Conservation (phyloP, 2,888 invertebrate genomes). For the Drosophila greeni region DNA sequence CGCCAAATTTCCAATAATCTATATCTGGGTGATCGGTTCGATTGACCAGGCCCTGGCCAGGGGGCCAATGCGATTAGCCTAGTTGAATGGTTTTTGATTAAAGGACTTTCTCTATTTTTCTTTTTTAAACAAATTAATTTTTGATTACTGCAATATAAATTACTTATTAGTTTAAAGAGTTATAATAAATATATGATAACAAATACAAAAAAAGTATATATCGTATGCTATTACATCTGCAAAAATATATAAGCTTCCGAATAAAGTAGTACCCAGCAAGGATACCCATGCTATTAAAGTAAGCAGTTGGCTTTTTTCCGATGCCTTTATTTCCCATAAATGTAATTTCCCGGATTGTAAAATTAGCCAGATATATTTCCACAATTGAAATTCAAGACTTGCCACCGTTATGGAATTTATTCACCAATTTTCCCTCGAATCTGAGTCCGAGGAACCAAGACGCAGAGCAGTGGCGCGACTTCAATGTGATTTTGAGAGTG, state of each 20-base stretch:
- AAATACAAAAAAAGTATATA: neutral
- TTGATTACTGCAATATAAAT: neutral
- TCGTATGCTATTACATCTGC: too few species aligned
- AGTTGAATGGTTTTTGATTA: neutral
- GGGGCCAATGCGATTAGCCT: neutral
- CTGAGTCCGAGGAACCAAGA: neutral
- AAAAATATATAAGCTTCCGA: neutral
- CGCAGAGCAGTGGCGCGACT: slow-evolving; percentile 8
- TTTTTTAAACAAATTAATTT: too few species aligned
- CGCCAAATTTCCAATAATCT: slow-evolving; percentile 12
- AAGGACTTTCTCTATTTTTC: too few species aligned
- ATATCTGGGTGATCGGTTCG: slow-evolving; percentile 3
- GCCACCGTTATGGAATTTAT: slow-evolving; percentile 4
- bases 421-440: slow-evolving; percentile 13
- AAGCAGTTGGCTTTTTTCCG: neutral
- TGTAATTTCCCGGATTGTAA: neutral
- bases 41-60: neutral
- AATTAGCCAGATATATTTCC: neutral
- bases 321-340: neutral
- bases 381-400: neutral
- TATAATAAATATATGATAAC: neutral
- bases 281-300: neutral
- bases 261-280: neutral
- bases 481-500: slow-evolving; percentile 68
- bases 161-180: neutral